phyloP scores from a whole-genome alignment of 92 coral and sea anemone species.

The Porites cylindrica region DNA sequence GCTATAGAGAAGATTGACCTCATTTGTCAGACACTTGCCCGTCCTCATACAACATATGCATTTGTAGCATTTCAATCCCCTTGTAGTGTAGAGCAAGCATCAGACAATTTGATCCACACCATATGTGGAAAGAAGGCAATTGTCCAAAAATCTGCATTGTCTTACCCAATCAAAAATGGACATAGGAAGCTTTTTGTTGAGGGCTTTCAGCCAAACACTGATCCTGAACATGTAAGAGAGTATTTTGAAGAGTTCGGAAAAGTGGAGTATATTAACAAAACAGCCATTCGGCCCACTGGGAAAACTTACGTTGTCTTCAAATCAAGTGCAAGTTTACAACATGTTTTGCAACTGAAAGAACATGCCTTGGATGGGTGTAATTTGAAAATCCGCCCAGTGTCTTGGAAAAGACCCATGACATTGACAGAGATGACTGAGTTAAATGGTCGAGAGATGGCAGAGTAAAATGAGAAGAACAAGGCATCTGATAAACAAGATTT shows the following conservation, averaged over 20 bases:
- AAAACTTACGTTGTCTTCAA: constrained; percentile 22
- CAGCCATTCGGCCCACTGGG: constrained; percentile 16
- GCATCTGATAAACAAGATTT: neutral
- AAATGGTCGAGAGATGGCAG: neutral
- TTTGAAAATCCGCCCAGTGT: constrained; percentile 20
- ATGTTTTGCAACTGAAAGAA: constrained; percentile 6
- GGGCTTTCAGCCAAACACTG: constrained; percentile 43
- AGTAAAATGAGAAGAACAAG: too few species aligned
- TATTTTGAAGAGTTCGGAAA: constrained; percentile 56
- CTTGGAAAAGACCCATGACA: constrained; percentile 14
- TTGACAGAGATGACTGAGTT: neutral
- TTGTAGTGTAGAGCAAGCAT: constrained; percentile 13
- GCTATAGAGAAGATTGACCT: constrained; percentile 55
- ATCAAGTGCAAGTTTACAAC: constrained; percentile 14
- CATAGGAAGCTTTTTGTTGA: constrained; percentile 51
- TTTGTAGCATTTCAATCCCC: constrained; percentile 32
- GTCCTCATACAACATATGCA: constrained; percentile 26
- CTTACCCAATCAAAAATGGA: constrained; percentile 51
- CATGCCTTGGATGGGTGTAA: constrained; percentile 36
- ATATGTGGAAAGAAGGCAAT: constrained; percentile 36
- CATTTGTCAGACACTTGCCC: constrained; percentile 25
- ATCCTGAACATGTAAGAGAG: constrained; percentile 24
- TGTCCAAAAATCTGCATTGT: constrained; percentile 54
- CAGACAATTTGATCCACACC: constrained; percentile 4
- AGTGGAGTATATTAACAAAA: constrained; percentile 5